These are phyloP conservation scores for Erebia ligea DNA, from an alignment of 2,888 invertebrate species.

Conservation along the genomic window DNA sequence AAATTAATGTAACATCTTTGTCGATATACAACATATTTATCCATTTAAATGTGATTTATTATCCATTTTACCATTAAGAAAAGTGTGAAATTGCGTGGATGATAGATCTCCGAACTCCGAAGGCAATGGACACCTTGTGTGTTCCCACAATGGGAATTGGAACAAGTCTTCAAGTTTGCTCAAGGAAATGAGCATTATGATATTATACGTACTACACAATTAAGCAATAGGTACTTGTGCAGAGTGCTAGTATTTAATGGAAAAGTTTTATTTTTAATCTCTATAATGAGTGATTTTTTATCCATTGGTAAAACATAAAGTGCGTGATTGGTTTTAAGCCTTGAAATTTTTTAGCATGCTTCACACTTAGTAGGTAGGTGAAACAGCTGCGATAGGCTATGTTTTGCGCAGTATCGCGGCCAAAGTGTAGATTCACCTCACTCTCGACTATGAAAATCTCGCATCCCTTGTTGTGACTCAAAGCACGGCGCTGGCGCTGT, in stretches of 20 bases:
- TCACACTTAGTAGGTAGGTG: no score
- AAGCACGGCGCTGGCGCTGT: no score
- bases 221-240: slow-evolving; percentile 25
- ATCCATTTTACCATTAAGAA: background rate
- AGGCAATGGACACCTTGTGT: slow-evolving; percentile 55
- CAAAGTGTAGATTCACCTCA: no score
- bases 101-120: background rate
- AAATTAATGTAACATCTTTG: slow-evolving; percentile 7
- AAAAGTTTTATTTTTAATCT: slow-evolving; percentile 8
- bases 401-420: no score
- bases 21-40: background rate
- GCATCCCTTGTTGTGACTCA: no score
- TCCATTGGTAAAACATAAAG: background rate
- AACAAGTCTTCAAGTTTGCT: slow-evolving; percentile 56
- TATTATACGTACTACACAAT: slow-evolving; percentile 32
- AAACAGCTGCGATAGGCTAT: no score
- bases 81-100: slow-evolving; percentile 17
- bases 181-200: slow-evolving; percentile 45
- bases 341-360: no score
- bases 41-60: slow-evolving; percentile 9
- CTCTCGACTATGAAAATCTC: no score
- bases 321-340: no score
- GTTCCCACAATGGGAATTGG: slow-evolving; percentile 64
- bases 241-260: background rate
- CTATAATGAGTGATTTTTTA: background rate